Evolutionary conservation across 1,140 invertebrate species (phyloP).

Genomic region (Proctacanthus coquilletti): DNA sequence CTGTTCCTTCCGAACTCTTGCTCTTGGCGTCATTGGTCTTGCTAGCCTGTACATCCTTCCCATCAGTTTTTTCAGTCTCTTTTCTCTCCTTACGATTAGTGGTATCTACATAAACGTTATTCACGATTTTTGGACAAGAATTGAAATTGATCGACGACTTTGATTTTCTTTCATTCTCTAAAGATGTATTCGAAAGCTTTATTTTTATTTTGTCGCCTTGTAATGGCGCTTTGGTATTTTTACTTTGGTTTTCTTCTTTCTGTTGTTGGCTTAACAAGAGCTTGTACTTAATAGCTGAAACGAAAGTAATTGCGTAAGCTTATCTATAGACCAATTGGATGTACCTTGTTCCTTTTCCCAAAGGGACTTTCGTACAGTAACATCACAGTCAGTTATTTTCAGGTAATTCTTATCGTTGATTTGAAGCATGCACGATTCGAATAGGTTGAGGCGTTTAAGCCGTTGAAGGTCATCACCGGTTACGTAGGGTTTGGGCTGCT

Average conservation of each 20-base stretch:
- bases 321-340: slow-evolving; percentile 9
- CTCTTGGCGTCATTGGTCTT: too few relatives aligned
- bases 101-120: too few relatives aligned
- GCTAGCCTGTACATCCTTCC: background rate
- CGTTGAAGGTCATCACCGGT: slow-evolving; percentile 58
- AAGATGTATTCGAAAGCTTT: background rate
- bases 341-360: slow-evolving; percentile 40
- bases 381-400: slow-evolving; percentile 35
- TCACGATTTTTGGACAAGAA: background rate
- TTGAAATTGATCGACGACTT: background rate
- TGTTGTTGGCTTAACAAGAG: slow-evolving; percentile 6
- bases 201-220: background rate
- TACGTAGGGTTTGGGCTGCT: slow-evolving; percentile 52
- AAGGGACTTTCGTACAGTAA: slow-evolving; percentile 34
- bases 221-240: slow-evolving; percentile 2
- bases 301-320: background rate
- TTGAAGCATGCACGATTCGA: slow-evolving; percentile 77
- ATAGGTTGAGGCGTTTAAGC: slow-evolving; percentile 65
- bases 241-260: slow-evolving; percentile 4
- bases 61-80: slow-evolving; percentile 2
- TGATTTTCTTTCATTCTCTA: background rate
- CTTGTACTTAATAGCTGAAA: slow-evolving; percentile 9
- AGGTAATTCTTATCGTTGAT: slow-evolving; percentile 66
- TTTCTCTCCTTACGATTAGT: slow-evolving; percentile 3
- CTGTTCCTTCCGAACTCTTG: slow-evolving; percentile 15